Conservation (phyloP, 2,113 vertebrate genomes). For the Formicarius rufipectus region DNA sequence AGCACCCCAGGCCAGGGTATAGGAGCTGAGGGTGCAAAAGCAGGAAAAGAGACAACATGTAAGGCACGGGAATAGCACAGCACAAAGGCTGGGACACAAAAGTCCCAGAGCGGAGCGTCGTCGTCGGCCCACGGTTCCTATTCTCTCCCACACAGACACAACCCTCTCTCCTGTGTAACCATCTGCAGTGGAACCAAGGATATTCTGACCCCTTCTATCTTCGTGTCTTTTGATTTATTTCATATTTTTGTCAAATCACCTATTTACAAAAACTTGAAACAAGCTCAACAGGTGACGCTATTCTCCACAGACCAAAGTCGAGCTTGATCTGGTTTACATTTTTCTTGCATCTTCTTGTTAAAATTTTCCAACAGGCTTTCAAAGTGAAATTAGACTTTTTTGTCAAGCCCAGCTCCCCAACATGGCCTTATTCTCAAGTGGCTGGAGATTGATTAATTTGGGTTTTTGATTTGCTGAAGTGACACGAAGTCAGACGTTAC, state of each 20-base stretch:
- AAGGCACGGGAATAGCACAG: slow-evolving; percentile 10
- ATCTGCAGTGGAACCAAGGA: slow-evolving; percentile 44
- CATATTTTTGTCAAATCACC: slow-evolving; percentile 67
- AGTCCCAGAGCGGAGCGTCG: neutral
- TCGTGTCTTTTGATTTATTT: slow-evolving; percentile 59
- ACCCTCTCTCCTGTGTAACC: slow-evolving; percentile 41
- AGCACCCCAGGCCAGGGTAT: neutral
- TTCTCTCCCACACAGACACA: slow-evolving; percentile 26
- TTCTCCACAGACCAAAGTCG: slow-evolving; percentile 64
- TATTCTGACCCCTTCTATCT: slow-evolving; percentile 59
- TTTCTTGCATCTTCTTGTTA: slow-evolving; percentile 71
- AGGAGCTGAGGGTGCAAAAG: neutral
- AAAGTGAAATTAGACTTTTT: slow-evolving; percentile 72
- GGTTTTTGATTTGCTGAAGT: slow-evolving; percentile 59
- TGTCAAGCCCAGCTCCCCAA: slow-evolving; percentile 59
- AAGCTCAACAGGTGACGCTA: slow-evolving; percentile 66
- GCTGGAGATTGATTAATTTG: slow-evolving; percentile 71
- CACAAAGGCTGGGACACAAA: slow-evolving; percentile 32
- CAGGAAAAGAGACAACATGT: neutral
- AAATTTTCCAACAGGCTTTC: slow-evolving; percentile 71
- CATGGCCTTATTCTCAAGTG: slow-evolving; percentile 55
- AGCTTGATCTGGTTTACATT: slow-evolving; percentile 73
- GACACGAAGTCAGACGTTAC: slow-evolving; percentile 56
- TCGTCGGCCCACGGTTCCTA: slow-evolving; percentile 4
- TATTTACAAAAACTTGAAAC: slow-evolving; percentile 71